Evolutionary conservation across 1,140 invertebrate species (phyloP), one percentile per base, ranked within the genome.

Genomic region (Drosophila ambigua): DNA sequence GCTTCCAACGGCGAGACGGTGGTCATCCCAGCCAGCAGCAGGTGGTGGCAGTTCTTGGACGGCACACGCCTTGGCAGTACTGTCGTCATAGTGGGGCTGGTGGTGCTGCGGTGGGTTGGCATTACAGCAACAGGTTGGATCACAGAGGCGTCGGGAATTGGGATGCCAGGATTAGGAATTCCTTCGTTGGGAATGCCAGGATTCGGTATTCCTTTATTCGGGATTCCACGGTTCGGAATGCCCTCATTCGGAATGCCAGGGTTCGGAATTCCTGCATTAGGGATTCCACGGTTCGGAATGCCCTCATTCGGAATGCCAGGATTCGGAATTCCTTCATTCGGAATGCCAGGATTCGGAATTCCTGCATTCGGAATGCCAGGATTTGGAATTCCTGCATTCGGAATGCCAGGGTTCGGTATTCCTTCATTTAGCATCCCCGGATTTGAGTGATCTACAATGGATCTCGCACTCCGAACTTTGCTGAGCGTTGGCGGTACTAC

Each of bases 1-100:
- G 65, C 50, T 16, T 63, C 50, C 5, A 44, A 28, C 8, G 62
- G 48, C 8, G 69, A 28, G 7, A 24, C 41, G 8, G 50, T 64
- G 7, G 65, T 66, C 20, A 52, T 54, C 15, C 53, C 57, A 2
- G 60, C 65, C 62, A 73, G 44, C 1, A 88, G 46, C 23, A 88
- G 26, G 9, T 88, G 79, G 24, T 73, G 62, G 26, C 79, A 88
- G 55, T 50, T 88, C 48, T 72, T 79, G 0, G 72, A 52, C 13
- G 69, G 43, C 5, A 45, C 45, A 15, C 43, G 54, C 15, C 75
- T 87, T 16, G 65, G 35, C 55, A 60, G 13, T 20, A 44, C 39
- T 35, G 49, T 48, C 13, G 45, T 5, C n/a, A 15, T 16, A 8
- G 75, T 59, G 9, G 61, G 4, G 35, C 11, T 39, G 13, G 6